Evolutionary conservation across 53 echinoderm and acorn worm species (phyloP).

Genomic region (Actinopyga echinites): DNA sequence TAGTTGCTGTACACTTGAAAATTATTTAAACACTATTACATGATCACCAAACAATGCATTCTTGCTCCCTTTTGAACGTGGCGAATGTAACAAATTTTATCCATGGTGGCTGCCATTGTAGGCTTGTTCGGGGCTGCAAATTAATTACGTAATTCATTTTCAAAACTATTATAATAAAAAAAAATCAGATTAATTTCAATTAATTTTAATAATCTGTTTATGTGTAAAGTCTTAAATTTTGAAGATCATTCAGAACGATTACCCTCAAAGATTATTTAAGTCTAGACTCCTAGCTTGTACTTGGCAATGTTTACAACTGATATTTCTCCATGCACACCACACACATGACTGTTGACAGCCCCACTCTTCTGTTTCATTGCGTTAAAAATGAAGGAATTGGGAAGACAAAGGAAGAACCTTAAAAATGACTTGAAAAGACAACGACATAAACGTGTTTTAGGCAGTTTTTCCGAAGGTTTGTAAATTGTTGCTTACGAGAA

Average conservation of each 20-base stretch:
- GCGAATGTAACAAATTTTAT: neutral
- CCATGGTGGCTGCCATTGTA: conserved; percentile 43
- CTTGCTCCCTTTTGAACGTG: conserved; percentile 10
- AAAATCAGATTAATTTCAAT: neutral
- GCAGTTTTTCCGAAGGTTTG: conserved; percentile 28
- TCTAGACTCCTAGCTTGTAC: no score
- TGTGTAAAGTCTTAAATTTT: no score
- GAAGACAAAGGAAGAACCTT: conserved; percentile 22
- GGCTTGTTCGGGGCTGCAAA: neutral
- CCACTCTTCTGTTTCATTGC: no score
- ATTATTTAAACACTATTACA: no score
- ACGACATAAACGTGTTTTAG: conserved; percentile 6
- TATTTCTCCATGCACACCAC: no score
- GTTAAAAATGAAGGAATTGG: conserved; percentile 11
- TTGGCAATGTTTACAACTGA: no score
- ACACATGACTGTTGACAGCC: no score
- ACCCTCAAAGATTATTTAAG: no score
- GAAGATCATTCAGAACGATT: no score
- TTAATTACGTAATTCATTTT: neutral
- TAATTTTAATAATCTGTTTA: no score
- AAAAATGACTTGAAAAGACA: conserved; percentile 14
- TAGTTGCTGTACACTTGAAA: neutral
- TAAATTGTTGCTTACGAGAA: no score
- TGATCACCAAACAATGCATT: no score
- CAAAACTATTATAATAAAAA: neutral